A percentile compares a stretch with the other conserved stretches of the same genome.
These are phyloP conservation scores for Merops nubicus DNA, from an alignment of 2,113 vertebrate species.

Conservation along the genomic window DNA sequence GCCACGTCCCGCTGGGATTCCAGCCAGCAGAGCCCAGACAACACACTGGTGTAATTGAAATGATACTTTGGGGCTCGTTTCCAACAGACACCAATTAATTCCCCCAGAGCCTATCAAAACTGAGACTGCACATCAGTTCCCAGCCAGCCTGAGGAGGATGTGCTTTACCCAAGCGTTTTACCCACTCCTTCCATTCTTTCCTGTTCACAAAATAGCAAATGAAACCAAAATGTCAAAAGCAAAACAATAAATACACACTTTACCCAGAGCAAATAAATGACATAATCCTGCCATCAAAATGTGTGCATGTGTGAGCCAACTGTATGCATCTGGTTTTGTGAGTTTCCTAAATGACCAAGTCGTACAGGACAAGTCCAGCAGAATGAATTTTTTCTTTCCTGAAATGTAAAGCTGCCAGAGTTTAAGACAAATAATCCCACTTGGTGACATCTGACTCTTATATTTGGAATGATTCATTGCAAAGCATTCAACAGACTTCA, in stretches of 20 bases:
- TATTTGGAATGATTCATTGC: conserved; percentile 23
- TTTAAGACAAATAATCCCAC: conserved; percentile 41
- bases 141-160: neutral
- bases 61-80: neutral
- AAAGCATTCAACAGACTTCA: conserved; percentile 25
- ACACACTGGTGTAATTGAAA: neutral
- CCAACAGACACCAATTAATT: neutral
- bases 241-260: conserved; percentile 3
- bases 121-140: neutral
- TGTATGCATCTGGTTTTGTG: neutral
- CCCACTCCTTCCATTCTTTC: neutral
- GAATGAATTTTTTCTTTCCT: conserved; percentile 30
- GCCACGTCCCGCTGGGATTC: neutral
- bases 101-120: neutral
- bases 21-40: neutral
- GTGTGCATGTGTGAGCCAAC: neutral
- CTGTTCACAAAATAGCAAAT: neutral
- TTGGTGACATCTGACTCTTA: conserved; percentile 11
- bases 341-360: conserved; percentile 41
- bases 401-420: conserved; percentile 18
- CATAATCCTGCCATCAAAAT: neutral
- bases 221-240: conserved; percentile 2
- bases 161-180: neutral
- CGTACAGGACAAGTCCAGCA: neutral
- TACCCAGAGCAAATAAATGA: neutral